These are phyloP conservation scores for Cephalotes varians DNA, from an alignment of 2,888 invertebrate genomes.

Conservation along the genomic window DNA sequence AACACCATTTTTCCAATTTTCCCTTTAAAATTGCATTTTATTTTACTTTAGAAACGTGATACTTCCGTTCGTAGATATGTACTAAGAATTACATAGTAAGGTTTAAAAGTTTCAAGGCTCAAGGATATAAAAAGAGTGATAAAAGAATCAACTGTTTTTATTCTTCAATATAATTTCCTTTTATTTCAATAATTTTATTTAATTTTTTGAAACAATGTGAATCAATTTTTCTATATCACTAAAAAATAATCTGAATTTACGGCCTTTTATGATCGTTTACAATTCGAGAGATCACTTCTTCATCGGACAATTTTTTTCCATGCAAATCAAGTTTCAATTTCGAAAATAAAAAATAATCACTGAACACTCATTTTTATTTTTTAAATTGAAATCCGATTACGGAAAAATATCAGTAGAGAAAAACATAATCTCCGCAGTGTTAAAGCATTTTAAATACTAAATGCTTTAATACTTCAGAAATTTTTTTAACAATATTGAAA, in stretches of 20 bases:
- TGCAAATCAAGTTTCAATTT: background rate
- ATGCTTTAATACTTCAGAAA: too few relatives aligned
- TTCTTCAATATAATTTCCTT: background rate
- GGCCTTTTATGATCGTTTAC: background rate
- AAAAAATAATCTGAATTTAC: background rate
- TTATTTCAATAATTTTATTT: background rate
- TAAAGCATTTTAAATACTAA: too few relatives aligned
- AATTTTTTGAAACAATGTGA: background rate
- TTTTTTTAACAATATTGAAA: background rate
- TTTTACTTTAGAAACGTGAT: background rate
- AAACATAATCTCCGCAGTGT: too few relatives aligned
- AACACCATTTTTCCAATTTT: background rate
- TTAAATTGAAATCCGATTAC: background rate
- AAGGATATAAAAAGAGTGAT: background rate
- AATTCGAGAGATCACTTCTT: background rate
- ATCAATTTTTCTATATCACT: background rate
- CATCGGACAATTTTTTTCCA: background rate
- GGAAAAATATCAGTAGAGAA: too few relatives aligned
- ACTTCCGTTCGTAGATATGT: background rate
- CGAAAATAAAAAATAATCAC: background rate
- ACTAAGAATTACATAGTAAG: background rate
- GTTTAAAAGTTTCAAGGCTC: background rate
- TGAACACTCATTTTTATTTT: background rate
- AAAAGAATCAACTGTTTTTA: background rate
- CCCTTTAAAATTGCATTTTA: background rate